Base-by-base conservation (phyloP, 2,888 invertebrate species). In the Tridacna crocea region DNA sequence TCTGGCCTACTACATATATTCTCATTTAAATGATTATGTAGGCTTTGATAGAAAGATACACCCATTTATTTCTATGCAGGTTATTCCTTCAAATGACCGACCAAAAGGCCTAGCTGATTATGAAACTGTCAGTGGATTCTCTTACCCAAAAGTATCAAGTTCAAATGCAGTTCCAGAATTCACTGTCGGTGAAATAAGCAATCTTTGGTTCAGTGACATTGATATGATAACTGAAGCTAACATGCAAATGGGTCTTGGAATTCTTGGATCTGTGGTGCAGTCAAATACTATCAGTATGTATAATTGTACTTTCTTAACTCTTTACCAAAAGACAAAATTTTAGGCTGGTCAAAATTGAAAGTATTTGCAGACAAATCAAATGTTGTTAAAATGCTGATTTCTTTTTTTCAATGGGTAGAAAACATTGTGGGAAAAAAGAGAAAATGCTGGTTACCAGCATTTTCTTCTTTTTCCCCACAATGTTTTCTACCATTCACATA, bases 121-220 rank as follows among this genome's bases (percentile, higher is more conserved):
- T 12, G 70, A 48, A 17, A 51, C 24, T 15, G 51, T 24, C 12
- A 70, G 24, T 13, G 24, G 24, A 26, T 70, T 70, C 17, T 70
- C 51, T 22, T 70, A 24, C 70, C 70, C 70, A 26, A 22, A 51
- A 70, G 47, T 70, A 26, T 51, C 70, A 3, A 36, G 22, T n/a
- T 15, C 70, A 6, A 13, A 22, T 47, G 11, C 70, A n/a, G 51
- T 11, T 15, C 48, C 15, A 22, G 70, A 70, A 17, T 70, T 70
- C 27, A 22, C 24, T 17, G 51, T 70, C 0, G 12, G 19, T 2
- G 15, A 22, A 4, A n/a, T 70, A 17, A 19, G 15, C 46, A 22
- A 3, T 48, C 51, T 70, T 22, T 70, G 48, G 70, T 70, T 22
- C 26, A 70, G 13, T 22, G 70, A 70, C n/a, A 51, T 70, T 26